Evolutionary conservation across 1,140 invertebrate genomes (phyloP).

Genomic region (Acromyrmex echinatior): DNA sequence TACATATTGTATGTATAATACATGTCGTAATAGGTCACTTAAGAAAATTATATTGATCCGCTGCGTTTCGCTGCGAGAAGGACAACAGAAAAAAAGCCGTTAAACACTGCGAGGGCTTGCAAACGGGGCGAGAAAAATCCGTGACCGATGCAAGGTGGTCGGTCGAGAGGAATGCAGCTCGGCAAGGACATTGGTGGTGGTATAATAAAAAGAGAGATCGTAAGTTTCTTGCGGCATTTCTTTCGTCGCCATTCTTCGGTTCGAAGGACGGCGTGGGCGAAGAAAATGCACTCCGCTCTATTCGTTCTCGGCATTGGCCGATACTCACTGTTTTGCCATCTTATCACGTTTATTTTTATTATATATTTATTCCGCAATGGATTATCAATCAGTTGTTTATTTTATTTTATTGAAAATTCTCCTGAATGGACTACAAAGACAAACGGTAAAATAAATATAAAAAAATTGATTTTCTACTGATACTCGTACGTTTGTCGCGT

Average conservation of each 20-base stretch:
- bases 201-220: slow-evolving; percentile 49
- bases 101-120: slow-evolving; percentile 4
- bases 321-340: not conserved
- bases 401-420: slow-evolving; percentile 9
- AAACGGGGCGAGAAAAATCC: slow-evolving; percentile 22
- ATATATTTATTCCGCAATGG: not conserved
- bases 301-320: not conserved
- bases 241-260: slow-evolving; percentile 5
- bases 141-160: slow-evolving; percentile 27
- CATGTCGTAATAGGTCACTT: slow-evolving; percentile 52
- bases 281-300: slow-evolving; percentile 32
- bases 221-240: slow-evolving; percentile 48
- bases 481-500: not conserved
- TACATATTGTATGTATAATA: slow-evolving; percentile 23
- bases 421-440: not conserved
- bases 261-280: slow-evolving; percentile 25
- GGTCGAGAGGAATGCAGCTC: slow-evolving; percentile 24
- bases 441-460: not conserved
- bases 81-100: not conserved
- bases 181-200: slow-evolving; percentile 35
- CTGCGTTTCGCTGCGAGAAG: not conserved
- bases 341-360: slow-evolving; percentile 2
- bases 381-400: not conserved
- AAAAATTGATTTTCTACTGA: not conserved
- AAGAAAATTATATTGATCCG: slow-evolving; percentile 67